Base-by-base conservation (phyloP, 2,888 invertebrate species). In the Meliscaeva auricollis region DNA sequence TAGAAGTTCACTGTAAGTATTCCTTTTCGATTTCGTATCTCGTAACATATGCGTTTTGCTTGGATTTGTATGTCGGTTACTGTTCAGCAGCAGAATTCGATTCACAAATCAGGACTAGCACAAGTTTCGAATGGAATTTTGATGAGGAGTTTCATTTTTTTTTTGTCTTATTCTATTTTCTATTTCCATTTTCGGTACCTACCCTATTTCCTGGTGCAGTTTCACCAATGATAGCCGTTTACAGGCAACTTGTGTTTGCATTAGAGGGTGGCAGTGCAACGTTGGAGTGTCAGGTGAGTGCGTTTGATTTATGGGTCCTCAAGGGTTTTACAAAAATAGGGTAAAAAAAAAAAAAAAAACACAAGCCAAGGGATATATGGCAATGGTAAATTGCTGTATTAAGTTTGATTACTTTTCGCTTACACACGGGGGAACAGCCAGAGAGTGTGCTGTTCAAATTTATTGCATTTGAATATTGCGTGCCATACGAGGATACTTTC, bases 1-100 rank as follows among this genome's bases (percentile, higher is more conserved):
- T 98, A n/a, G 96, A 97, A 92, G 97, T 98, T 8, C 96, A 97
- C 90, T 98, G 98, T 98, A 92, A 96, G 97, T 95, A 90, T 80
- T 48, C 9, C 30, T 20, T 46, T 38, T 13, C 38, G 38, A 11
- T 38, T 9, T 8, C 3, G 5, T 4, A 4, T 38, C 9, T 11
- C 38, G 9, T 38, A 11, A 30, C 44, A 62, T 41, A 20, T 17
- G 38, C 15, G 11, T 3, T 44, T 15, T 54, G 35, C 20, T 58
- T 17, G 2, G n/a, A 58, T 7, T 58, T 13, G 20, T 0, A 2
- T 38, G 35, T 20, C 9, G 13, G n/a, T n/a, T n/a, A n/a, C n/a
- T 38, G 35, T 17, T 15, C 26, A 26, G 44, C 58, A 66, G 50
- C 46, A 44, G 66, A 72, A 80, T 80, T 76, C 54, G 66, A 76